Percentiles rank a stretch among this genome's conserved stretches.
phyloP scores from a whole-genome alignment of 2,888 invertebrate genomes.

The Theodoxus fluviatilis region DNA sequence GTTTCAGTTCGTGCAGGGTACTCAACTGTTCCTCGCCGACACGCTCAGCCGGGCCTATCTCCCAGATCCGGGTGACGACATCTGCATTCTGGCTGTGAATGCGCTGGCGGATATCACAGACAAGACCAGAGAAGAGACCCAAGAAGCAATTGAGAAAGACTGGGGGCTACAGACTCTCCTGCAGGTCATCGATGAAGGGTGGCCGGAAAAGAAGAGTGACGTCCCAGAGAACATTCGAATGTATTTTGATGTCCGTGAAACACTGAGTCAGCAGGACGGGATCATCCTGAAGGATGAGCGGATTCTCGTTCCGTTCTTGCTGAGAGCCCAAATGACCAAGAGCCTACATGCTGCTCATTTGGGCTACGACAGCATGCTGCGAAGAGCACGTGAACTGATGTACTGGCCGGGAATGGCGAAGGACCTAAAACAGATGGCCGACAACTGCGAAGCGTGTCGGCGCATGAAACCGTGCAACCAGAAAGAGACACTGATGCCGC shows the following conservation, averaged over 20 bases:
- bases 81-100: neutral
- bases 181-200: neutral
- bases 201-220: slow-evolving; percentile 6
- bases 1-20: slow-evolving; percentile 27
- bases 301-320: neutral
- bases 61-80: neutral
- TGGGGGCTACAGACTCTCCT: neutral
- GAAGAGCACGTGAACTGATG: slow-evolving; percentile 24
- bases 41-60: slow-evolving; percentile 31
- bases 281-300: slow-evolving; percentile 12
- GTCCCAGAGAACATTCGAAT: slow-evolving; percentile 3
- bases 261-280: slow-evolving; percentile 12
- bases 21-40: slow-evolving; percentile 25
- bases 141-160: neutral
- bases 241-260: neutral
- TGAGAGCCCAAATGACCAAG: neutral
- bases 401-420: slow-evolving; percentile 26
- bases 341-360: neutral
- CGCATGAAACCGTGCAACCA: neutral
- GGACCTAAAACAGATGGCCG: slow-evolving; percentile 20
- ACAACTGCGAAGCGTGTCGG: slow-evolving; percentile 10
- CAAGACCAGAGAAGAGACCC: neutral
- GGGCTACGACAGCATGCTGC: slow-evolving; percentile 8
- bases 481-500: slow-evolving; percentile 18
- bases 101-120: neutral